phyloP scores from a whole-genome alignment of 2,797 vertebrate species.

The Fundulus diaphanus region DNA sequence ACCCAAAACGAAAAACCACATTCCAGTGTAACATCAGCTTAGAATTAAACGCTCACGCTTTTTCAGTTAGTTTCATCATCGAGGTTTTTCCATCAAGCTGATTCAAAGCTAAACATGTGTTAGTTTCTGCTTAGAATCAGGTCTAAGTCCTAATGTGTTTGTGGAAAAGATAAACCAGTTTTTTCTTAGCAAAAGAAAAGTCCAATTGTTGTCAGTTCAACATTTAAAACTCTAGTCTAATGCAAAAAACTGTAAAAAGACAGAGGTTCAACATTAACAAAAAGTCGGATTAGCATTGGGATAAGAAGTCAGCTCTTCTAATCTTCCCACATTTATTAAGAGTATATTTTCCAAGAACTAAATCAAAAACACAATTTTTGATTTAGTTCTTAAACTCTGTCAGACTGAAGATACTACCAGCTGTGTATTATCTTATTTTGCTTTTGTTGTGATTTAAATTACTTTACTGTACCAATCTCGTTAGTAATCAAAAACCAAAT shows the following conservation, averaged over 20 bases:
- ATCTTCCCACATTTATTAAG: neutral
- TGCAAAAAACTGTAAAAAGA: neutral
- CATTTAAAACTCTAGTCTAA: neutral
- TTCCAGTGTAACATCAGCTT: slow-evolving; percentile 36
- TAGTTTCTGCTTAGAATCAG: neutral
- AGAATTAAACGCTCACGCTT: slow-evolving; percentile 39
- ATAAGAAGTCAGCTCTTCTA: too few relatives aligned
- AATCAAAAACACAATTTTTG: neutral
- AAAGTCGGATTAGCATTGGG: neutral
- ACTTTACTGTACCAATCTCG: neutral
- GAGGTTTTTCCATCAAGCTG: slow-evolving; percentile 39
- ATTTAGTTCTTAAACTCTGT: neutral
- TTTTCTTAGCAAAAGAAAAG: too few relatives aligned
- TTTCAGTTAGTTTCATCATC: slow-evolving; percentile 48
- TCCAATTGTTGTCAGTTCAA: neutral
- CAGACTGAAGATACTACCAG: neutral
- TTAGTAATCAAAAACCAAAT: neutral
- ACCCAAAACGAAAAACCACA: slow-evolving; percentile 38
- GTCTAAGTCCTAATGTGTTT: too few relatives aligned
- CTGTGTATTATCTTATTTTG: neutral
- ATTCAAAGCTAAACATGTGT: neutral
- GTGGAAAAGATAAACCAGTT: too few relatives aligned
- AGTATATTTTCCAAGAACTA: slow-evolving; percentile 1
- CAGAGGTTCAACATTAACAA: neutral
- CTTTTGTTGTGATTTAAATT: neutral